Conservation (phyloP, 2,888 invertebrate genomes). For the Camptogramma bilineatum region DNA sequence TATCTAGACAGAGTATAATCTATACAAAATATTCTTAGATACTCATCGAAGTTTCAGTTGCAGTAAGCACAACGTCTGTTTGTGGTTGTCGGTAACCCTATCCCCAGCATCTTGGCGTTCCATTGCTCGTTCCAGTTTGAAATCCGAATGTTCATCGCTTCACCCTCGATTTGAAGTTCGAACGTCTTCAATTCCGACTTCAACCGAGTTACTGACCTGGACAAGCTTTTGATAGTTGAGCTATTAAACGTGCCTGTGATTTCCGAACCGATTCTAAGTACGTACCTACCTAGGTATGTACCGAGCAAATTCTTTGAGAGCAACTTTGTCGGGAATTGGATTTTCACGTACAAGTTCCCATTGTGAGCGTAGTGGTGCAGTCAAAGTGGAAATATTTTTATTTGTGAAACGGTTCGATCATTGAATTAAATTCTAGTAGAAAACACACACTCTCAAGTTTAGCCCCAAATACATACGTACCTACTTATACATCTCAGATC, state of each 20-base stretch:
- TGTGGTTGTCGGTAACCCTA: slow-evolving; percentile 28
- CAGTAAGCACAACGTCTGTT: slow-evolving; percentile 2
- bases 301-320: slow-evolving; percentile 21
- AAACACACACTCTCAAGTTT: neutral
- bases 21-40: neutral
- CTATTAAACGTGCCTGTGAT: slow-evolving; percentile 60
- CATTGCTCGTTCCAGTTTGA: slow-evolving; percentile 21
- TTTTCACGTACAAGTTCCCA: slow-evolving; percentile 29
- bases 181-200: slow-evolving; percentile 61
- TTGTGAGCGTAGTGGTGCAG: slow-evolving; percentile 17
- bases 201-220: slow-evolving; percentile 68
- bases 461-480: neutral
- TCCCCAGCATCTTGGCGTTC: slow-evolving; percentile 29
- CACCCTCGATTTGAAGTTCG: slow-evolving; percentile 57
- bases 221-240: slow-evolving; percentile 70
- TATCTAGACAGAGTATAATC: no score
- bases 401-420: neutral
- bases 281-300: slow-evolving; percentile 11
- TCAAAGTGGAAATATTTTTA: slow-evolving; percentile 10
- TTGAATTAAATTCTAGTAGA: neutral
- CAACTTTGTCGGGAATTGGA: slow-evolving; percentile 32
- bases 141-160: slow-evolving; percentile 45
- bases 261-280: slow-evolving; percentile 34
- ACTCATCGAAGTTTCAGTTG: neutral
- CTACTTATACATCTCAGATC: neutral